Evolutionary conservation across 1,140 invertebrate genomes (phyloP).

Genomic region (Nixonia krombeini): DNA sequence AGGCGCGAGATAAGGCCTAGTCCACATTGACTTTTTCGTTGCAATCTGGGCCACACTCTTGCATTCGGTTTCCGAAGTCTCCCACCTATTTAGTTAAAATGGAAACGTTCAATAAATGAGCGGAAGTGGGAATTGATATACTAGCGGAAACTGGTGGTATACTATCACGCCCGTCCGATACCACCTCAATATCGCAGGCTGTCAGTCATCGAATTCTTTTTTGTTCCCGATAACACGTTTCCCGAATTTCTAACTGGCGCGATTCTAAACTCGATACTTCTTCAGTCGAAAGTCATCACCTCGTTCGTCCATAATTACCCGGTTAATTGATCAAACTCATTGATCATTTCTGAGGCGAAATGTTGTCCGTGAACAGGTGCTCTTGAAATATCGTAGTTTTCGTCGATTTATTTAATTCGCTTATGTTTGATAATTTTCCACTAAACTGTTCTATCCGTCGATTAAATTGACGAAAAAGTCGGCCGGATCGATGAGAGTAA

Average conservation of each 20-base stretch:
- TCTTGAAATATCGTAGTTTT: neutral
- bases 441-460: no score
- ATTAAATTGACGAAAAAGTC: no score
- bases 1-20: no score
- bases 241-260: neutral
- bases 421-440: no score
- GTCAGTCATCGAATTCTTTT: conserved; percentile 28
- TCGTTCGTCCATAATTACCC: no score
- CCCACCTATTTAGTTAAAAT: conserved; percentile 19
- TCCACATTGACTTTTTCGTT: no score
- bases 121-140: conserved; percentile 67
- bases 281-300: neutral
- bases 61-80: conserved; percentile 6
- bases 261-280: neutral
- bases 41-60: no score
- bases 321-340: no score
- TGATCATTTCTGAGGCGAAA: no score
- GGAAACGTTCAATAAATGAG: conserved; percentile 44
- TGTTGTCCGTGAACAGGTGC: no score
- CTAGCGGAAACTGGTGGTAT: conserved; percentile 62
- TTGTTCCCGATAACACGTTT: conserved; percentile 13
- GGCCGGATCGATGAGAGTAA: conserved; percentile 36
- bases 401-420: no score
- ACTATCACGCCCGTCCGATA: conserved; percentile 53
- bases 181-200: conserved; percentile 29